Evolutionary conservation across 2,888 invertebrate species (phyloP).

Genomic region (Melieria picta): DNA sequence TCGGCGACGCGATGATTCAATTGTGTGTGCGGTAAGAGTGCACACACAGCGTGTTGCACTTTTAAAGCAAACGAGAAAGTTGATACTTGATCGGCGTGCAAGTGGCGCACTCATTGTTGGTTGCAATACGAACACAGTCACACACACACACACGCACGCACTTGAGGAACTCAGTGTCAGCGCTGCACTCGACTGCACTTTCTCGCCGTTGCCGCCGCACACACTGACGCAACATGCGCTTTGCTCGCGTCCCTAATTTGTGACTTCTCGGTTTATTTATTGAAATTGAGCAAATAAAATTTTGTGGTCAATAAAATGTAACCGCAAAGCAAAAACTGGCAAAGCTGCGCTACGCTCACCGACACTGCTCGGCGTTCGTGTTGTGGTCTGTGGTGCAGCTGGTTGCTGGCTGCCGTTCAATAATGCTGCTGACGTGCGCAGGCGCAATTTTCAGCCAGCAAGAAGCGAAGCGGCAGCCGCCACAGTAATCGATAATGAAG

Average conservation of each 20-base stretch:
- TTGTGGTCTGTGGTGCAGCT: too few relatives aligned
- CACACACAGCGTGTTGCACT: too few relatives aligned
- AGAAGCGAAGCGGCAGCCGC: slow-evolving; percentile 4
- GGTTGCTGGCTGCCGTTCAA: too few relatives aligned
- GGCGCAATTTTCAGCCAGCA: neutral
- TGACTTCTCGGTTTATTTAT: slow-evolving; percentile 32
- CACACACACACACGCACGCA: too few relatives aligned
- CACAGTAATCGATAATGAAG: slow-evolving; percentile 35
- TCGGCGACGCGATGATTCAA: slow-evolving; percentile 32
- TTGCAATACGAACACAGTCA: neutral
- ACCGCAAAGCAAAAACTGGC: slow-evolving; percentile 23
- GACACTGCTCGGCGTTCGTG: neutral
- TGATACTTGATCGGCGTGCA: too few relatives aligned
- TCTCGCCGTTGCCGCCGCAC: too few relatives aligned
- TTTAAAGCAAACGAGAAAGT: too few relatives aligned
- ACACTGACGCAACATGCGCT: too few relatives aligned
- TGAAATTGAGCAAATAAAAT: slow-evolving; percentile 38
- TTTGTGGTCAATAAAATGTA: slow-evolving; percentile 37
- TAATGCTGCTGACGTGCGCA: neutral
- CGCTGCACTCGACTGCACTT: too few relatives aligned
- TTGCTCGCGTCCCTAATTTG: slow-evolving; percentile 27
- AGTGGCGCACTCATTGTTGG: neutral
- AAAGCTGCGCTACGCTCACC: neutral
- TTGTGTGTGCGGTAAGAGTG: slow-evolving; percentile 1
- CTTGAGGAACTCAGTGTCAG: too few relatives aligned